Conservation (phyloP, 2,113 vertebrate species). For the Emydura subglobosa region DNA sequence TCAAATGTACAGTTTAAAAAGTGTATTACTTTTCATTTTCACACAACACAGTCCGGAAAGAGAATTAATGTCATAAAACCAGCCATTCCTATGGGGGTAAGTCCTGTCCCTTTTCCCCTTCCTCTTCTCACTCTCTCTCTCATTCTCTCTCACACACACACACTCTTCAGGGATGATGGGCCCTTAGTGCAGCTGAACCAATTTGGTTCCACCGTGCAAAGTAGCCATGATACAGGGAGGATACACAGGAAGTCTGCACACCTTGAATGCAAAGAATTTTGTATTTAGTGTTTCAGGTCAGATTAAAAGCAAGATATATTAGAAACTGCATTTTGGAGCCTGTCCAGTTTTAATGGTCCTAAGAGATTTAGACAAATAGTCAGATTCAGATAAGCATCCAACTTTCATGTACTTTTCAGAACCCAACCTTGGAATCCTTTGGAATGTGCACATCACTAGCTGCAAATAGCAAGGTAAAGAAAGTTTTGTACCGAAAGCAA, state of each 20-base stretch:
- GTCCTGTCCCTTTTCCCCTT: fast-evolving
- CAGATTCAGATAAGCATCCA: background rate
- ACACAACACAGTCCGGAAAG: background rate
- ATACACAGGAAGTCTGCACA: fast-evolving
- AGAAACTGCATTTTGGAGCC: background rate
- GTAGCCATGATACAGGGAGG: background rate
- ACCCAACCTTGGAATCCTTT: background rate
- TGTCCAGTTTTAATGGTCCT: background rate
- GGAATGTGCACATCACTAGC: background rate
- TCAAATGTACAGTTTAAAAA: background rate
- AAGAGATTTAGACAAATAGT: background rate
- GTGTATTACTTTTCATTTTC: background rate
- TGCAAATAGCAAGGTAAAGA: background rate
- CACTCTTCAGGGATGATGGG: background rate
- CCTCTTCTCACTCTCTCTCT: no score
- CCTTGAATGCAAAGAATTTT: fast-evolving
- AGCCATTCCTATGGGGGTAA: background rate
- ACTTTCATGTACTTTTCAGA: background rate
- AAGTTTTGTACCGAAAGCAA: background rate
- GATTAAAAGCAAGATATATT: background rate
- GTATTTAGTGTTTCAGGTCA: background rate
- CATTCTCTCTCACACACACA: background rate
- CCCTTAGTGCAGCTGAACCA: background rate
- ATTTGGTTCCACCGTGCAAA: background rate
- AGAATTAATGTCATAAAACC: background rate